A percentile compares a stretch with the other conserved stretches of the same genome.
These are phyloP conservation scores for Crotalus viridis DNA, from an alignment of 2,113 vertebrate species.

Conservation along the genomic window DNA sequence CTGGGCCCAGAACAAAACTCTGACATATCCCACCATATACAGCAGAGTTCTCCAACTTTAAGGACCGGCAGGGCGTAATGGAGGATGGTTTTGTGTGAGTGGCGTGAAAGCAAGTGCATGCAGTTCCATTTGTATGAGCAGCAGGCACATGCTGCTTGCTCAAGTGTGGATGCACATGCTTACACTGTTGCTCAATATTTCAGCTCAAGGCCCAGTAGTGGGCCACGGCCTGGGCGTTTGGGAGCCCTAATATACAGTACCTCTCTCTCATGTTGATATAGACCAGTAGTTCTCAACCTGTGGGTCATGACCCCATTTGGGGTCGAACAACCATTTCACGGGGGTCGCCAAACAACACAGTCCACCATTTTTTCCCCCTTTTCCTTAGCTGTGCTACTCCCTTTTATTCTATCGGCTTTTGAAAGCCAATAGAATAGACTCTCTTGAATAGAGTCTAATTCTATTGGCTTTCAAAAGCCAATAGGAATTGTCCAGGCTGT, in stretches of 20 bases:
- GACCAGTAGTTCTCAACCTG: background rate
- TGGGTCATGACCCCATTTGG: no score
- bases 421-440: no score
- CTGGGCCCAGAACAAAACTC: background rate
- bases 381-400: no score
- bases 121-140: background rate
- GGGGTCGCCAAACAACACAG: no score
- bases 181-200: background rate
- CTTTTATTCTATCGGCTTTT: no score
- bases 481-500: no score
- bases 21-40: background rate
- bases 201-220: background rate
- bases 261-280: background rate
- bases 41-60: background rate
- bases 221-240: background rate
- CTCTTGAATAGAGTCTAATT: no score
- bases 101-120: fast-evolving
- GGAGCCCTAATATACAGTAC: background rate
- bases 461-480: no score
- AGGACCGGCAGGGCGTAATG: fast-evolving
- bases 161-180: background rate
- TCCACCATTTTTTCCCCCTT: no score
- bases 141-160: background rate
- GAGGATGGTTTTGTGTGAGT: background rate
- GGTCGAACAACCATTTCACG: no score